Evolutionary conservation across 2,888 invertebrate genomes (phyloP).

Genomic region (Chloroclystis v-ata): DNA sequence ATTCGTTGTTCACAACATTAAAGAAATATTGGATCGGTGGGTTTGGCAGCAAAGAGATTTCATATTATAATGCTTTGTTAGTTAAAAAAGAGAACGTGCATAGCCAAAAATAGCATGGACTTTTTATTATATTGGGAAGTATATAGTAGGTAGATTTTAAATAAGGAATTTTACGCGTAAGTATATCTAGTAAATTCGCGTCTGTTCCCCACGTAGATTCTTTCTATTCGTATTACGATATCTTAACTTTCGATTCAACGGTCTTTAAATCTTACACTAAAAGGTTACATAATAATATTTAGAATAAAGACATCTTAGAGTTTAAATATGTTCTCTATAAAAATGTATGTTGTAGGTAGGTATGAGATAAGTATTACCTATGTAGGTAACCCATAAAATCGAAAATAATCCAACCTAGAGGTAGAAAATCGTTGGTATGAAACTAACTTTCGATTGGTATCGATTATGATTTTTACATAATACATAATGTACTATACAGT

Average conservation of each 20-base stretch:
- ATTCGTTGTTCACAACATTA: slow-evolving; percentile 19
- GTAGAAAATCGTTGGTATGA: too few species aligned
- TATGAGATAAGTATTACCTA: not conserved
- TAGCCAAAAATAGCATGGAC: too few species aligned
- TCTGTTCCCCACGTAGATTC: slow-evolving; percentile 45
- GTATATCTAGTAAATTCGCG: slow-evolving; percentile 50
- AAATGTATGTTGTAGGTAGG: slow-evolving; percentile 25
- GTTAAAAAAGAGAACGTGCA: too few species aligned
- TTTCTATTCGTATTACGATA: slow-evolving; percentile 23
- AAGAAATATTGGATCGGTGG: slow-evolving; percentile 5
- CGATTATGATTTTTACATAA: too few species aligned
- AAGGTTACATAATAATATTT: too few species aligned
- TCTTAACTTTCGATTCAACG: slow-evolving; percentile 12
- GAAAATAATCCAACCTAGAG: too few species aligned
- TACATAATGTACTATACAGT: too few species aligned
- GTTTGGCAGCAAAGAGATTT: slow-evolving; percentile 8
- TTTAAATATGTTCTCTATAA: not conserved
- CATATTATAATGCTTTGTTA: not conserved
- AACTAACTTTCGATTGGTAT: too few species aligned
- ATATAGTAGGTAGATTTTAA: too few species aligned
- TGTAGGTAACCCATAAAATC: not conserved
- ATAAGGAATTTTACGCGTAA: slow-evolving; percentile 11
- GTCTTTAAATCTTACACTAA: slow-evolving; percentile 5
- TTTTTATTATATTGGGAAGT: too few species aligned
- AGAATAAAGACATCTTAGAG: too few species aligned